Percentiles rank a stretch among this genome's conserved stretches.
phyloP scores from a whole-genome alignment of 2,888 invertebrate species.

The Pemphredon lugubris region DNA sequence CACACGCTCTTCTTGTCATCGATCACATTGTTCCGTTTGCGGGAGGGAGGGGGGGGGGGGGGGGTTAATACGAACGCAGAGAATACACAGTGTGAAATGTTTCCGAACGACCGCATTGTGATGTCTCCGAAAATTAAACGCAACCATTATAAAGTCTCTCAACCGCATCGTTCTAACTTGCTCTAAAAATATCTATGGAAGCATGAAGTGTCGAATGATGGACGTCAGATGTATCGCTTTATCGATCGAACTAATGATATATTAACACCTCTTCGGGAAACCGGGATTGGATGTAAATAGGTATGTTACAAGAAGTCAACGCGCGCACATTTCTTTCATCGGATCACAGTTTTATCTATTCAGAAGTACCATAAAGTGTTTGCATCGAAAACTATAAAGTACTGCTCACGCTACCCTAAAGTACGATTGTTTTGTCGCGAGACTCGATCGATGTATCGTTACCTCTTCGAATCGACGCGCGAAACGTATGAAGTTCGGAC shows the following conservation, averaged over 20 bases:
- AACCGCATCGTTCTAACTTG: neutral
- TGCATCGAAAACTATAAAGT: no score
- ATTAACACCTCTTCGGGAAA: slow-evolving; percentile 26
- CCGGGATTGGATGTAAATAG: slow-evolving; percentile 9
- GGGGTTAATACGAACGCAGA: neutral
- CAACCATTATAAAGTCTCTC: neutral
- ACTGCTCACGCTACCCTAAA: no score
- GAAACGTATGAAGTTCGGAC: no score
- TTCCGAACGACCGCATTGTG: neutral
- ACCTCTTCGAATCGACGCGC: no score
- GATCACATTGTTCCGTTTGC: neutral
- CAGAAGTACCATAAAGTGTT: no score
- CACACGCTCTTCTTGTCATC: neutral
- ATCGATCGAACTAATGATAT: slow-evolving; percentile 19
- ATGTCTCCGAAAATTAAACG: neutral
- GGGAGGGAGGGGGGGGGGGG: neutral
- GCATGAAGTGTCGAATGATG: slow-evolving; percentile 10
- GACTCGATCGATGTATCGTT: no score
- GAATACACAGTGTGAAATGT: neutral
- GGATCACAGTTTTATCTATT: no score
- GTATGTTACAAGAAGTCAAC: neutral
- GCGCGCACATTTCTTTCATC: neutral
- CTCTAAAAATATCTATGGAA: slow-evolving; percentile 3
- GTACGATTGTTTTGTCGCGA: no score
- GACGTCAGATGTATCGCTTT: slow-evolving; percentile 23